These are phyloP conservation scores for Acropternis orthonyx DNA, from an alignment of 2,797 vertebrate species.

Conservation along the genomic window DNA sequence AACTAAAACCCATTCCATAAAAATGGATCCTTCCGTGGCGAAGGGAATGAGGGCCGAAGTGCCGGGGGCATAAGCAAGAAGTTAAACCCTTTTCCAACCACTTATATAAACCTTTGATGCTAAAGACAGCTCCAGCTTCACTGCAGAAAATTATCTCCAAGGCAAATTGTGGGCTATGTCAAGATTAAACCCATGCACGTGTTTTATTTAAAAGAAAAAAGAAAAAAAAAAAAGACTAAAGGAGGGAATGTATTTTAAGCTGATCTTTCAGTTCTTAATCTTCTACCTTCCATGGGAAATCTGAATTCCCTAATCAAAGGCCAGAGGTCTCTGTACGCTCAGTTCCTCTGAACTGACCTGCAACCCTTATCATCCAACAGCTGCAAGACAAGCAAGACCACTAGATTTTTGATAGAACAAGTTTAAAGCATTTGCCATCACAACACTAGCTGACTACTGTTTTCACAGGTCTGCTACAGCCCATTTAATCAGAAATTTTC, in stretches of 20 bases:
- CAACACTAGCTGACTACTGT: background rate
- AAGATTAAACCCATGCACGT: background rate
- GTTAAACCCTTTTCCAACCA: constrained; percentile 3
- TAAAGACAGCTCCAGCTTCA: background rate
- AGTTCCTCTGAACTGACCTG: background rate
- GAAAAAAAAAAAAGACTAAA: background rate
- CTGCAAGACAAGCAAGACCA: background rate
- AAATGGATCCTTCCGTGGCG: background rate
- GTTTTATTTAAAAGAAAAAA: background rate
- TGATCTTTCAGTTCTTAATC: background rate
- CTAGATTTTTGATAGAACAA: background rate
- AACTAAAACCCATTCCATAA: background rate
- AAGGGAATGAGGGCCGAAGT: background rate
- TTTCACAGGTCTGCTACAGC: background rate
- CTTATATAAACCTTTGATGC: background rate
- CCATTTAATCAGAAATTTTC: background rate
- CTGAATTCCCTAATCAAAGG: background rate
- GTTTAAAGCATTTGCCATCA: background rate
- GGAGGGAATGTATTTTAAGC: background rate
- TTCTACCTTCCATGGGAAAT: background rate
- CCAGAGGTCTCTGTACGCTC: background rate
- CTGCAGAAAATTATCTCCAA: background rate
- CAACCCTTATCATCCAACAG: background rate
- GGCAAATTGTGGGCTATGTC: background rate
- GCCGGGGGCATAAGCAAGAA: background rate